These are phyloP conservation scores for Trinorchestia longiramus DNA, from an alignment of 1,140 invertebrate genomes.

Conservation along the genomic window DNA sequence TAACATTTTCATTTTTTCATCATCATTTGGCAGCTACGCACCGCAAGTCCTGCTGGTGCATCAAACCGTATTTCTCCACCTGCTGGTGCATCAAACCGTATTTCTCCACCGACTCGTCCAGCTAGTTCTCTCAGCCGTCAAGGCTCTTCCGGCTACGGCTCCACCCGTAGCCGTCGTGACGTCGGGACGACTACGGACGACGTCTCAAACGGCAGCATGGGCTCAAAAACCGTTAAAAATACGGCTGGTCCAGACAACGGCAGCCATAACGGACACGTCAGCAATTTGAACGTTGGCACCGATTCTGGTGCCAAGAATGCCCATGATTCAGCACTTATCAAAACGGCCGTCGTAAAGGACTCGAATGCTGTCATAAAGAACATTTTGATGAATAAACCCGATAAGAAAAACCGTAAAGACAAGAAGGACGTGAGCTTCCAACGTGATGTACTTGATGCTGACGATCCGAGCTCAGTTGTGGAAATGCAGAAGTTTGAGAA, in stretches of 20 bases:
- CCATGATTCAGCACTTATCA: constrained; percentile 55
- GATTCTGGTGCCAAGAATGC: background rate
- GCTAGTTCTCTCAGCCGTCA: constrained; percentile 73
- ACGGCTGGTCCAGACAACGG: constrained; percentile 2
- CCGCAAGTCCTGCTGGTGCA: background rate
- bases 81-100: constrained; percentile 67
- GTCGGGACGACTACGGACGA: constrained; percentile 58
- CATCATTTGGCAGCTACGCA: background rate
- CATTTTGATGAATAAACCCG: constrained; percentile 54
- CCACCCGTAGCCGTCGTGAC: constrained; percentile 73
- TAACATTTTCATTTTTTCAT: background rate
- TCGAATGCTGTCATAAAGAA: constrained; percentile 48
- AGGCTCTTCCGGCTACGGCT: constrained; percentile 76
- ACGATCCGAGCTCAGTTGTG: background rate
- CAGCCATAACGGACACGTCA: background rate
- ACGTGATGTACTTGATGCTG: background rate
- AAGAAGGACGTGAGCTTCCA: constrained; percentile 60
- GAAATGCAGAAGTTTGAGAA: constrained; percentile 40
- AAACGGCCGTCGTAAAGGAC: constrained; percentile 49
- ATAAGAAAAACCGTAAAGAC: constrained; percentile 50
- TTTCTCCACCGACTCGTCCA: constrained; percentile 68
- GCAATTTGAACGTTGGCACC: constrained; percentile 3
- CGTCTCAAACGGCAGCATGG: background rate
- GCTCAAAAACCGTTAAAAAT: constrained; percentile 52
- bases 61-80: background rate